Evolutionary conservation across 1,140 invertebrate species (phyloP).

Genomic region (Thaumatotibia leucotreta): DNA sequence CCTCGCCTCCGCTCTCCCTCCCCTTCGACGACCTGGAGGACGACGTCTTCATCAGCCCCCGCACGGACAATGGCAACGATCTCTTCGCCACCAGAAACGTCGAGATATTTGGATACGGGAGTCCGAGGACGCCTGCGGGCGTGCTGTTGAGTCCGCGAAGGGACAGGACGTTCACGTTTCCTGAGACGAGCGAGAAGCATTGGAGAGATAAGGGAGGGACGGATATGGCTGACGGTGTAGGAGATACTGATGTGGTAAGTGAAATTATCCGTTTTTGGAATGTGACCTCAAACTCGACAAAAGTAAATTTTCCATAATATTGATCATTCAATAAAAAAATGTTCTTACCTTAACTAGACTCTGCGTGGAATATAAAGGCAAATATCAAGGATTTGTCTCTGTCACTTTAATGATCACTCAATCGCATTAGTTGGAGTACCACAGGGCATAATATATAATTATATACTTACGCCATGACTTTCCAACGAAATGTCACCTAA

Average conservation of each 20-base stretch:
- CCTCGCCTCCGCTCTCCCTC: slow-evolving; percentile 52
- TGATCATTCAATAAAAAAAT: no score
- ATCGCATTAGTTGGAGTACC: no score
- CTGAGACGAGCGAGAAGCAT: slow-evolving; percentile 59
- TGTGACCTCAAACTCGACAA: no score
- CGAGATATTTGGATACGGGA: slow-evolving; percentile 60
- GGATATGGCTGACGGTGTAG: slow-evolving; percentile 54
- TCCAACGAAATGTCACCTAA: no score
- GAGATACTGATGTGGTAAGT: slow-evolving; percentile 56
- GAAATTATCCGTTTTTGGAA: no score
- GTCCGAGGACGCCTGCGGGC: slow-evolving; percentile 54
- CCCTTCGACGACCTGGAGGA: slow-evolving; percentile 61
- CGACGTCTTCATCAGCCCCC: slow-evolving; percentile 56
- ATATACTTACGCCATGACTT: no score
- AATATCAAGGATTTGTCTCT: no score
- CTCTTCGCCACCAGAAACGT: slow-evolving; percentile 56
- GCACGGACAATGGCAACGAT: slow-evolving; percentile 53
- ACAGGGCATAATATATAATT: no score
- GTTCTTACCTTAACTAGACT: no score
- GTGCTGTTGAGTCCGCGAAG: slow-evolving; percentile 57
- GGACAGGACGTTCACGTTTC: slow-evolving; percentile 60
- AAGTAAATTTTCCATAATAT: no score
- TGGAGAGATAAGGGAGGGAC: slow-evolving; percentile 69
- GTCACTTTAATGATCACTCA: no score
- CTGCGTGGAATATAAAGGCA: no score